A percentile compares a stretch with the other conserved stretches of the same genome.
Evolutionary conservation across 2,888 invertebrate genomes (phyloP).

Genomic region (Thysanoteuthis rhombus): DNA sequence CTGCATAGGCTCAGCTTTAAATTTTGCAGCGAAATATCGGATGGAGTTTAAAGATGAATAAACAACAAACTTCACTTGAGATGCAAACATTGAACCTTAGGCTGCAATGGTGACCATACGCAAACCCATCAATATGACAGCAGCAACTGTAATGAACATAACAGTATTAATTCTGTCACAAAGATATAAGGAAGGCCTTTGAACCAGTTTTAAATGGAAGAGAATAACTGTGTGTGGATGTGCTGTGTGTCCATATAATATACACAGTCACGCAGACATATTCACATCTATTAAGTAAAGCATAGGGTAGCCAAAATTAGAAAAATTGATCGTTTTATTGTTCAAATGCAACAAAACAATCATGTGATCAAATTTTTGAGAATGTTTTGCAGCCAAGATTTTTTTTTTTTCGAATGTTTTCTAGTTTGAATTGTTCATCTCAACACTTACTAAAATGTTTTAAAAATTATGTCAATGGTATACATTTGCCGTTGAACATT

Average conservation of each 20-base stretch:
- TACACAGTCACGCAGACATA: neutral
- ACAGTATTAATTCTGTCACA: neutral
- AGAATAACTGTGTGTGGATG: neutral
- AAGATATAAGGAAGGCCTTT: slow-evolving; percentile 24
- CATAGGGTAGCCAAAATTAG: neutral
- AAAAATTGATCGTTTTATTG: neutral
- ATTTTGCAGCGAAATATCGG: neutral
- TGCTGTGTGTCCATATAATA: neutral
- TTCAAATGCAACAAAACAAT: neutral
- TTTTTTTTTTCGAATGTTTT: neutral
- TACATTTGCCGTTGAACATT: neutral
- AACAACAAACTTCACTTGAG: neutral
- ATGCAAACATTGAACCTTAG: slow-evolving; percentile 12
- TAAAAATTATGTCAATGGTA: neutral
- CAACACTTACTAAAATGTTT: neutral
- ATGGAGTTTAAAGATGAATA: slow-evolving; percentile 15
- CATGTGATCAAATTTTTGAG: neutral
- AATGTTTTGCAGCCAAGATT: neutral
- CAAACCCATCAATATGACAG: neutral
- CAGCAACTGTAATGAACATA: neutral
- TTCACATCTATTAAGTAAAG: neutral
- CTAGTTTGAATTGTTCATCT: neutral
- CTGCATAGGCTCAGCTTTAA: neutral
- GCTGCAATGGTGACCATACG: neutral
- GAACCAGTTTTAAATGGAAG: neutral